phyloP scores from a whole-genome alignment of 2,888 invertebrate species.

The Nemapogon koenigi region DNA sequence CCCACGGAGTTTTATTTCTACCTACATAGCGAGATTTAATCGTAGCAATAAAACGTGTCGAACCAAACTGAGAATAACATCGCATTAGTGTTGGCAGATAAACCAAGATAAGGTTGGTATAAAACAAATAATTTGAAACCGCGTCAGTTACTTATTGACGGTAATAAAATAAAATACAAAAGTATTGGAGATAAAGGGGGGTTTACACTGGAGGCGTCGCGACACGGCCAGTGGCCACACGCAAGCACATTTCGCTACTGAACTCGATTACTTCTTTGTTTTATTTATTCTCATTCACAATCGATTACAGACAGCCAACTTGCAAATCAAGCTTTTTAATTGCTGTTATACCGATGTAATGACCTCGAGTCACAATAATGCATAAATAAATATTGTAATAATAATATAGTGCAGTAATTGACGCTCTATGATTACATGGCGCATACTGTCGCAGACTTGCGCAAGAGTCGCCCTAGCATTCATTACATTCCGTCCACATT shows the following conservation, averaged over 20 bases:
- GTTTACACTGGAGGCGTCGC: background rate
- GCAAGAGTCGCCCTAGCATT: slow-evolving; percentile 31
- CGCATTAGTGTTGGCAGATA: slow-evolving; percentile 19
- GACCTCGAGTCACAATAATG: no score
- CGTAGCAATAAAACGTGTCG: slow-evolving; percentile 20
- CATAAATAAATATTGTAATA: no score
- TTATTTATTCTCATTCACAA: background rate
- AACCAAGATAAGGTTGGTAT: slow-evolving; percentile 22
- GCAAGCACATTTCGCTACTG: slow-evolving; percentile 1
- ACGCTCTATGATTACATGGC: background rate
- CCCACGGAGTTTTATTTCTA: slow-evolving; percentile 26
- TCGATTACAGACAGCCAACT: no score
- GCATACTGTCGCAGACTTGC: background rate
- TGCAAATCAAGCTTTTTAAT: no score
- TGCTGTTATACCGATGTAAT: no score
- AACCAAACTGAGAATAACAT: slow-evolving; percentile 16
- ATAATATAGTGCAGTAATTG: no score
- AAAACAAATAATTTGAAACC: slow-evolving; percentile 29
- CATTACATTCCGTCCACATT: slow-evolving; percentile 59
- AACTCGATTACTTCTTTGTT: slow-evolving; percentile 7
- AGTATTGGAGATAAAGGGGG: slow-evolving; percentile 6
- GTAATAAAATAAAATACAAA: slow-evolving; percentile 4
- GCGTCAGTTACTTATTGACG: slow-evolving; percentile 11
- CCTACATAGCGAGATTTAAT: slow-evolving; percentile 29
- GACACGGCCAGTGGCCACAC: slow-evolving; percentile 7